Evolutionary conservation across 1,140 invertebrate species (phyloP).

Genomic region (Hycleus cichorii): DNA sequence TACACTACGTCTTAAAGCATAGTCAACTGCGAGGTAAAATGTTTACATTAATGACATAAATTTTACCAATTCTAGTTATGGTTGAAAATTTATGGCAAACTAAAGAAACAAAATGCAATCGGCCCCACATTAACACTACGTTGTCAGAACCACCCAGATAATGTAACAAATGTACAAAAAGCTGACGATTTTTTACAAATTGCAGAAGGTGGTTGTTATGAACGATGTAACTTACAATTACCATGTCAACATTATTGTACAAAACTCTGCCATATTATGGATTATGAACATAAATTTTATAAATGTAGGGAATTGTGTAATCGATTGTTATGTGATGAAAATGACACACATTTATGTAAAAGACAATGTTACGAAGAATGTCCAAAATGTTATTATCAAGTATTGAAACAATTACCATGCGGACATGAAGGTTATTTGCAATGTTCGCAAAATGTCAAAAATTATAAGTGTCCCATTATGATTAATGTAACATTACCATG

Average conservation of each 20-base stretch:
- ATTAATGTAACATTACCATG: constrained; percentile 42
- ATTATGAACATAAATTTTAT: constrained; percentile 41
- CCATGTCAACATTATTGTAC: constrained; percentile 50
- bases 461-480: constrained; percentile 35
- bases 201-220: constrained; percentile 47
- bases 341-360: constrained; percentile 42
- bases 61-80: constrained; percentile 39
- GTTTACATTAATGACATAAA: too few species aligned
- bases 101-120: constrained; percentile 41
- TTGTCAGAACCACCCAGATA: constrained; percentile 45
- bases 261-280: constrained; percentile 46
- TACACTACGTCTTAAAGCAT: too few species aligned
- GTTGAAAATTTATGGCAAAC: constrained; percentile 44
- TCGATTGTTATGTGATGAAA: constrained; percentile 41
- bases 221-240: constrained; percentile 39
- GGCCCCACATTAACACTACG: constrained; percentile 41
- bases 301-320: constrained; percentile 34
- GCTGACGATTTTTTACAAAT: constrained; percentile 43
- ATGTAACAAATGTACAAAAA: constrained; percentile 32
- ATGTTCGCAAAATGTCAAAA: constrained; percentile 38
- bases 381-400: constrained; percentile 39
- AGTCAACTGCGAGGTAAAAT: too few species aligned
- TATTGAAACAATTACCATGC: constrained; percentile 42
- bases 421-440: constrained; percentile 39
- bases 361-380: constrained; percentile 44